Evolutionary conservation across 2,797 vertebrate species (phyloP), one percentile per base, ranked within the genome.

Genomic region (Macropodus opercularis): DNA sequence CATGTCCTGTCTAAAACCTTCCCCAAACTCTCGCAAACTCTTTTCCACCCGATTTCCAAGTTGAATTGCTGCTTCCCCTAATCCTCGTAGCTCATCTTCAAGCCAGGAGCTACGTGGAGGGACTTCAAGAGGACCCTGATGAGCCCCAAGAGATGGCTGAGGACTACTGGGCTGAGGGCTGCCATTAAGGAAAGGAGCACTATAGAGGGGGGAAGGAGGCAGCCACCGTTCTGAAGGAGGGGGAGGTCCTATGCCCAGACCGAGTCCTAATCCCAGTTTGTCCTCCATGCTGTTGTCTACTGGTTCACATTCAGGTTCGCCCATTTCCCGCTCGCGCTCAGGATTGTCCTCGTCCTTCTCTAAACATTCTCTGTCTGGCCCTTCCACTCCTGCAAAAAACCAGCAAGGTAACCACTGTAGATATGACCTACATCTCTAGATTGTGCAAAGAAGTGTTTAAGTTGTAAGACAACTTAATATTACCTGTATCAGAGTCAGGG

Each of bases 191-290:
- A 93, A 94, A 35, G 92, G 92, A 24, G 92, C 92, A 23, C 92
- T 94, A 74, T 94, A 94, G 19, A 94, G 91, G 0, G 92, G 92
- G 14, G 92, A 94, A 57, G 93, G 93, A 64, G 93, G 93, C 36
- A 94, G 81, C 93, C 93, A 94, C 58, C 93, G 84, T 54, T 93
- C 93, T 19, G 93, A 93, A 13, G 92, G 84, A 19, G 93, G 91
- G 0, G 92, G 92, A 1, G 92, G 91, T 67, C 91, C 93, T 51
- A 93, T 92, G 54, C 92, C 92, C 27, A 93, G 63, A 44, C 92
- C 91, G 2, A 93, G 80, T 23, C 91, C 91, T 74, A 93, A 79
- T 17, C 92, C 92, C 29, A 94, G 60, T 84, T 93, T 94, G 58
- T 94, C 92, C 38, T 94, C 92, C 87, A 93, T 93, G 76, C 91